Percentiles rank a stretch among this genome's conserved stretches.
These are phyloP conservation scores for Cyanoderma ruficeps DNA, from an alignment of 2,113 vertebrate genomes.

Conservation along the genomic window DNA sequence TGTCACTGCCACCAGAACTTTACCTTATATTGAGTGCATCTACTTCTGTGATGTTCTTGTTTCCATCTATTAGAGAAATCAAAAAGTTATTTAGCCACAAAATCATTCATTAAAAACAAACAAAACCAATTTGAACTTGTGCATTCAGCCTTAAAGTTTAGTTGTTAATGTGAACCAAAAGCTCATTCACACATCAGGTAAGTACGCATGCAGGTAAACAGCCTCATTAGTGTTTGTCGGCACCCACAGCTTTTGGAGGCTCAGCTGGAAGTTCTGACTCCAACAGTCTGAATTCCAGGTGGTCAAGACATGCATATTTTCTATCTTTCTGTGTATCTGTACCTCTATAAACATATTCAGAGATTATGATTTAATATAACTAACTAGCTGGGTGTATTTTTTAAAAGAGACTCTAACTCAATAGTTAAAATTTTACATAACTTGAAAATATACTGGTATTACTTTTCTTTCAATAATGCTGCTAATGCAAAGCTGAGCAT, in stretches of 20 bases:
- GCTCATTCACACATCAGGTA: neutral
- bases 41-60: slow-evolving; percentile 73
- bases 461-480: neutral
- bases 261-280: neutral
- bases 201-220: neutral
- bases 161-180: neutral
- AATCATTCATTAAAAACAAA: neutral
- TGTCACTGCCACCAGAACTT: neutral
- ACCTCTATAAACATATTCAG: neutral
- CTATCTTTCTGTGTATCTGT: neutral
- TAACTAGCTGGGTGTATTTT: neutral
- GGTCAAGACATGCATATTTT: neutral
- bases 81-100: neutral
- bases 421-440: neutral
- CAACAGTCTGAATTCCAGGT: neutral
- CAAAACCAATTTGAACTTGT: neutral
- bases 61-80: slow-evolving; percentile 57
- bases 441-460: neutral
- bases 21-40: slow-evolving; percentile 76
- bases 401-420: neutral
- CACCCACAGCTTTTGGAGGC: neutral
- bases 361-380: neutral
- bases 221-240: neutral
- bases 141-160: neutral
- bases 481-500: neutral